Percentiles rank a stretch among this genome's conserved stretches.
Conservation (phyloP, 2,888 invertebrate species). For the Orgyia antiqua region DNA sequence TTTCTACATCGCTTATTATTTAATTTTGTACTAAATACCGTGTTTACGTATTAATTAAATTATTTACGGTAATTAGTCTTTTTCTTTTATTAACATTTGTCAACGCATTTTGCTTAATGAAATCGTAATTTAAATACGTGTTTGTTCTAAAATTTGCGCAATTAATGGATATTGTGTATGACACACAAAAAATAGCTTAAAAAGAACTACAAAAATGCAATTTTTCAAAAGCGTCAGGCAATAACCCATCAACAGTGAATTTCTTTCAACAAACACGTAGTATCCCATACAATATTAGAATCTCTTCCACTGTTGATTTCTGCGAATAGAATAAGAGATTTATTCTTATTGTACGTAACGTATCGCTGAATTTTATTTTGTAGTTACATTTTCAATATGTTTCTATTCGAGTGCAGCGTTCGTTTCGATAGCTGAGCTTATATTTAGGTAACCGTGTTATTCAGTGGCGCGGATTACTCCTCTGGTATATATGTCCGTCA, state of each 20-base stretch:
- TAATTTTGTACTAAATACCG: constrained; percentile 19
- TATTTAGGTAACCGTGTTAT: constrained; percentile 54
- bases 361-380: constrained; percentile 28
- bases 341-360: too few species aligned
- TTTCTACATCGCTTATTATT: constrained; percentile 31
- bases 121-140: constrained; percentile 14
- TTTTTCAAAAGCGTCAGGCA: too few species aligned
- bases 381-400: constrained; percentile 36
- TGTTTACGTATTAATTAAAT: constrained; percentile 13
- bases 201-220: too few species aligned
- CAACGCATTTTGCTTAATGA: constrained; percentile 7
- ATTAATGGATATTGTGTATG: too few species aligned
- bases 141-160: too few species aligned
- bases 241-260: too few species aligned
- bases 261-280: too few species aligned
- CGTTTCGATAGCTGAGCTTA: constrained; percentile 33
- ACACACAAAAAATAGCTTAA: too few species aligned
- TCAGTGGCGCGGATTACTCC: constrained; percentile 42
- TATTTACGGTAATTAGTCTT: background rate
- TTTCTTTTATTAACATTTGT: background rate
- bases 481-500: constrained; percentile 28
- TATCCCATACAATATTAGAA: too few species aligned
- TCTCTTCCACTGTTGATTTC: too few species aligned
- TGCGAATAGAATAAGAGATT: too few species aligned
- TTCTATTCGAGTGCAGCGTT: constrained; percentile 28